Evolutionary conservation across 2,113 vertebrate species (phyloP), one percentile per base, ranked within the genome.

Genomic region (Verasper variegatus): DNA sequence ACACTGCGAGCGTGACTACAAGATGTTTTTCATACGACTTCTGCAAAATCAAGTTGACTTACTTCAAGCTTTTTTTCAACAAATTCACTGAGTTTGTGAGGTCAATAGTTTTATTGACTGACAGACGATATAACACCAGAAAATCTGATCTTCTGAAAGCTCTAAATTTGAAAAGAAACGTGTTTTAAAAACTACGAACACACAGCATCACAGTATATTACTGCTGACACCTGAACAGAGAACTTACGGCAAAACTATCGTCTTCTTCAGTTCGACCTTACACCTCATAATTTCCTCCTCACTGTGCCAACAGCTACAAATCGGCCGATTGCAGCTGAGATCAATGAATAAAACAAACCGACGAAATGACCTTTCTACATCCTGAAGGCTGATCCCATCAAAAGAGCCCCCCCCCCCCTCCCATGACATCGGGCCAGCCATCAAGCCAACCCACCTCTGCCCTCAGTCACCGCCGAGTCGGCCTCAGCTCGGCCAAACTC

Each of bases 311-410:
- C 17, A 51, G 52, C 45, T 18, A 49, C 4, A 13, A 81, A 80
- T 55, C 51, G 71, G 64, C 73, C 68, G 64, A 74, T 76, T 70
- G 18, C 56, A 71, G 85, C 75, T 26, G 31, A 37, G 26, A 66
- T 45, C 17, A n/a, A 75, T 73, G 68, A 81, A 83, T 78, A 78
- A 82, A 89, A 86, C 54, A 72, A 63, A 64, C 21, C 69, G 69
- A 56, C 74, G 62, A 82, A 86, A 69, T 83, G 86, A 90, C 87
- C 87, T 92, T 91, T 88, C 77, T 54, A 68, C 76, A 89, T 92
- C 88, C 88, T 78, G 74, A 71, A 12, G 65, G 61, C 68, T 86
- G 81, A 91, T 91, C 76, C 88, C 87, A 91, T 92, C 91, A 86
- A 90, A 91, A 76, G 85, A 51, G 21, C 31, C 78, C 78, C 68